Percentiles rank a stretch among this genome's conserved stretches.
These are phyloP conservation scores for Napeogenes inachia DNA, from an alignment of 2,888 invertebrate species.

Conservation along the genomic window DNA sequence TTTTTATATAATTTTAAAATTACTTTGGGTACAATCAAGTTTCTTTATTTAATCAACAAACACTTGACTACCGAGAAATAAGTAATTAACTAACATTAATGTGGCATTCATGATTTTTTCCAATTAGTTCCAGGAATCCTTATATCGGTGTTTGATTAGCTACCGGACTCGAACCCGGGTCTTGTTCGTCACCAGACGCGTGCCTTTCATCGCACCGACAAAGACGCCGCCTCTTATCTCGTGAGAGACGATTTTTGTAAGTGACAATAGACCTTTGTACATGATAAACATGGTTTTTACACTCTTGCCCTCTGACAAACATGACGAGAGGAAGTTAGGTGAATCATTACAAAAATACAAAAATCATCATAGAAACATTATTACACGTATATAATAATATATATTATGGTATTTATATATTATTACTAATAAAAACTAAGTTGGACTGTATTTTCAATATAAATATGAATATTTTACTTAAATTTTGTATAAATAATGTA, in stretches of 20 bases:
- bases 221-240: constrained; percentile 71
- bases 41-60: too few species aligned
- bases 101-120: constrained; percentile 23
- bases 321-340: constrained; percentile 26
- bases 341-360: not conserved
- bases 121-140: constrained; percentile 48
- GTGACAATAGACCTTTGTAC: constrained; percentile 71
- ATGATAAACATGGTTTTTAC: constrained; percentile 59
- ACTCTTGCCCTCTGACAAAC: constrained; percentile 17
- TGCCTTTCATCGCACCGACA: constrained; percentile 67
- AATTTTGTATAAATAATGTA: too few species aligned
- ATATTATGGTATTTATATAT: too few species aligned
- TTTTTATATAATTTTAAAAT: too few species aligned
- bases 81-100: constrained; percentile 8
- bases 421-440: too few species aligned
- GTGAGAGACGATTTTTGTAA: constrained; percentile 64
- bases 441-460: too few species aligned
- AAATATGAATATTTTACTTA: too few species aligned
- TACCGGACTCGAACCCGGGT: constrained; percentile 54
- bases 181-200: constrained; percentile 62
- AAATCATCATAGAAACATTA: too few species aligned
- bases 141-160: constrained; percentile 65
- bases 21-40: too few species aligned
- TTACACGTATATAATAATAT: too few species aligned
- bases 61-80: not conserved